Percentiles rank a stretch among this genome's conserved stretches.
Conservation (phyloP, 2,113 vertebrate species). For the Pardalotus punctatus region DNA sequence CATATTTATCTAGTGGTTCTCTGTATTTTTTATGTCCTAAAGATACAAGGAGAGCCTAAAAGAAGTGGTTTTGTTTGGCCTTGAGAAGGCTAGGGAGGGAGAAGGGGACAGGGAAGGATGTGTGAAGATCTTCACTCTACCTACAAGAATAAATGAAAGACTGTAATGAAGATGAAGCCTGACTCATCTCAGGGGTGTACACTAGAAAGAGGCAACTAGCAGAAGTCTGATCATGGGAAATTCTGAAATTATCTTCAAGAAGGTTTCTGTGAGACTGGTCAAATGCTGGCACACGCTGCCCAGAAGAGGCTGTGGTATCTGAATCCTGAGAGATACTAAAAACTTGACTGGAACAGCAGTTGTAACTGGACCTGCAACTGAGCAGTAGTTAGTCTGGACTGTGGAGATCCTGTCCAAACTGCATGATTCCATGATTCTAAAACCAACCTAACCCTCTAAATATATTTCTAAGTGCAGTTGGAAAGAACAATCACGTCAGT, state of each 20-base stretch:
- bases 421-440: not conserved
- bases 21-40: not conserved
- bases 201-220: not conserved
- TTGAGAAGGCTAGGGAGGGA: not conserved
- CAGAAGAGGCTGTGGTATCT: not conserved
- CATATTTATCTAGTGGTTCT: not conserved
- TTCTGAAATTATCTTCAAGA: not conserved
- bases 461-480: not conserved
- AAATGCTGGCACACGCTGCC: not conserved
- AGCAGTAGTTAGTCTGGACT: not conserved
- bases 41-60: not conserved
- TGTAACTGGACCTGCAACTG: not conserved
- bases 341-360: not conserved
- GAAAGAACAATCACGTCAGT: not conserved
- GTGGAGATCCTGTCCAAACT: not conserved
- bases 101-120: rapidly evolving
- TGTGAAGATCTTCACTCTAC: not conserved
- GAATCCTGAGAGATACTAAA: not conserved
- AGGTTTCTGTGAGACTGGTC: not conserved
- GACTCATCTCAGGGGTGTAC: not conserved
- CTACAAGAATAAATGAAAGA: not conserved
- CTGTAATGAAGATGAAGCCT: not conserved
- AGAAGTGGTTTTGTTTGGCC: not conserved
- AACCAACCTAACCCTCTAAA: not conserved
- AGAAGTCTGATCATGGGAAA: not conserved